Evolutionary conservation across 1,140 invertebrate species (phyloP).

Genomic region (Wasmannia auropunctata): DNA sequence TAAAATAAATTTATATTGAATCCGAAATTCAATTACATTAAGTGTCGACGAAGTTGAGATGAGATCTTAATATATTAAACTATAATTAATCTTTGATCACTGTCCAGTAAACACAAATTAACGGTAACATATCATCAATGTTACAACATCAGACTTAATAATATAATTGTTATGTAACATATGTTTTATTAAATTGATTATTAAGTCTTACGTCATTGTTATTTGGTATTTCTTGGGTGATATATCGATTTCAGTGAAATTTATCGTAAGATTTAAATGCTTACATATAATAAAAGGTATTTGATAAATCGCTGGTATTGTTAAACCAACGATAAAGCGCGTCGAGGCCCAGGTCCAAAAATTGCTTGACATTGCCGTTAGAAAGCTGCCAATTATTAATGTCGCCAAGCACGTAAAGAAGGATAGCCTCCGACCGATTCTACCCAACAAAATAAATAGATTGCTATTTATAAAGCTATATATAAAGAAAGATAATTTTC

Average conservation of each 20-base stretch:
- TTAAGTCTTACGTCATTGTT: no score
- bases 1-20: conserved; percentile 78
- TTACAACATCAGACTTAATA: no score
- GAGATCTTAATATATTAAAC: not conserved
- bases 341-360: conserved; percentile 94
- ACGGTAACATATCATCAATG: no score
- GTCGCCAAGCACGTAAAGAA: conserved; percentile 93
- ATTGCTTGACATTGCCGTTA: conserved; percentile 90
- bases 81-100: not conserved
- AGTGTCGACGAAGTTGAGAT: not conserved
- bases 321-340: conserved; percentile 92
- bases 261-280: conserved; percentile 64
- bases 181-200: no score
- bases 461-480: not conserved
- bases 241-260: not conserved
- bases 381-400: conserved; percentile 90
- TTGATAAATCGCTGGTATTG: conserved; percentile 97
- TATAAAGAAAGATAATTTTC: not conserved
- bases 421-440: conserved; percentile 92
- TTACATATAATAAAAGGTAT: conserved; percentile 97
- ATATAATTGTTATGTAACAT: no score
- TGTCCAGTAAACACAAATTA: no score
- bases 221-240: no score
- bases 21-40: not conserved
- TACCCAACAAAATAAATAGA: conserved; percentile 69